Evolutionary conservation across 2,797 vertebrate genomes (phyloP).

Genomic region (Cygnus olor): DNA sequence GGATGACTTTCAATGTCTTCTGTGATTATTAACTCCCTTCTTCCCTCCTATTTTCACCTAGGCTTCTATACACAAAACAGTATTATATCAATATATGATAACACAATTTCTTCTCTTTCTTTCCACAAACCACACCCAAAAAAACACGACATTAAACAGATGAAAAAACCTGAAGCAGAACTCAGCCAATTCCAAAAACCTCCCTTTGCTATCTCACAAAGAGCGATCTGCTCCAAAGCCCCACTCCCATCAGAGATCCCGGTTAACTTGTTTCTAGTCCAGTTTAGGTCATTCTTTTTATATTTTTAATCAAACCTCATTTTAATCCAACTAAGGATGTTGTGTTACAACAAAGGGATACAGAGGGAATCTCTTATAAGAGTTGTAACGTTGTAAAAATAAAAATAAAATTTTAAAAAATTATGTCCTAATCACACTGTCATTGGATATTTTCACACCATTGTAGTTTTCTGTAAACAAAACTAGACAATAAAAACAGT

Average conservation of each 20-base stretch:
- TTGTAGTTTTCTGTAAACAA: background rate
- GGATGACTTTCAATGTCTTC: background rate
- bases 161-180: background rate
- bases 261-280: background rate
- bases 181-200: background rate
- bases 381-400: background rate
- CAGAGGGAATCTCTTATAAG: background rate
- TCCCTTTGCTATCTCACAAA: background rate
- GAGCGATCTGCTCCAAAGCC: background rate
- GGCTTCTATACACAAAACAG: background rate
- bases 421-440: background rate
- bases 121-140: background rate
- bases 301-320: background rate
- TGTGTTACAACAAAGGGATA: background rate
- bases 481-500: background rate
- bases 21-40: background rate
- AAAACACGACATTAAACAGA: background rate
- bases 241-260: rapidly evolving
- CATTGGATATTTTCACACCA: background rate
- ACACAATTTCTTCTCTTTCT: background rate
- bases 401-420: background rate
- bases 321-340: background rate
- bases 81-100: background rate
- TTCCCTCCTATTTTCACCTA: background rate
- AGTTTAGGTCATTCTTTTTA: background rate